Conservation (phyloP, 2,113 vertebrate species). For the Ascaphus truei region DNA sequence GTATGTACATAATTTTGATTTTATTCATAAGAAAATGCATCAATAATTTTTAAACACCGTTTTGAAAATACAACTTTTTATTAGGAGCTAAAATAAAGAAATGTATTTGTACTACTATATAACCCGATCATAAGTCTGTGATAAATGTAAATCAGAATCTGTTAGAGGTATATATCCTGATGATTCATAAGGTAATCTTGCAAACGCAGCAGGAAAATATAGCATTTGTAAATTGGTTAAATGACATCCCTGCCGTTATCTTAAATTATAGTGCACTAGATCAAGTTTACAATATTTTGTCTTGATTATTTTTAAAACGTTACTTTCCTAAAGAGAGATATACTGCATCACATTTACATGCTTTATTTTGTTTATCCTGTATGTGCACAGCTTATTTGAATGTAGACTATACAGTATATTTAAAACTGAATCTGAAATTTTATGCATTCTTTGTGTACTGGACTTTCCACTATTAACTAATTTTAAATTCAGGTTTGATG, state of each 20-base stretch:
- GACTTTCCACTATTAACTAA: too few relatives aligned
- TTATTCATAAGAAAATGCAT: too few relatives aligned
- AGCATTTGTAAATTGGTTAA: slow-evolving; percentile 66
- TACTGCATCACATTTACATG: slow-evolving; percentile 47
- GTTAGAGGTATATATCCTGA: slow-evolving; percentile 56
- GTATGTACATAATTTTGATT: too few relatives aligned
- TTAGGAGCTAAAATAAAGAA: too few relatives aligned
- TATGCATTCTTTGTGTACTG: too few relatives aligned
- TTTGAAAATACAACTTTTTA: too few relatives aligned
- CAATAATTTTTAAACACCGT: too few relatives aligned
- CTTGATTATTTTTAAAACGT: slow-evolving; percentile 63
- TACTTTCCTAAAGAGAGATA: slow-evolving; percentile 60
- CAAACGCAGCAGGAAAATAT: slow-evolving; percentile 64
- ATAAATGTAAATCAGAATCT: slow-evolving; percentile 64
- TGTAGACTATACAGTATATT: background rate
- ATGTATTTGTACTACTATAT: background rate
- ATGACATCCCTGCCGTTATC: slow-evolving; percentile 63
- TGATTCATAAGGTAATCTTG: slow-evolving; percentile 69
- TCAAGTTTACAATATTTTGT: slow-evolving; percentile 60
- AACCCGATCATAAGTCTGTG: slow-evolving; percentile 41
- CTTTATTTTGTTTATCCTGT: slow-evolving; percentile 41
- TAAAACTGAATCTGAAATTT: too few relatives aligned
- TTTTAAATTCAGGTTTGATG: too few relatives aligned
- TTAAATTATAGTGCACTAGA: slow-evolving; percentile 65
- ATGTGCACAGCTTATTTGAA: background rate